Evolutionary conservation across 2,113 vertebrate genomes (phyloP).

Genomic region (Pelusios castaneus): DNA sequence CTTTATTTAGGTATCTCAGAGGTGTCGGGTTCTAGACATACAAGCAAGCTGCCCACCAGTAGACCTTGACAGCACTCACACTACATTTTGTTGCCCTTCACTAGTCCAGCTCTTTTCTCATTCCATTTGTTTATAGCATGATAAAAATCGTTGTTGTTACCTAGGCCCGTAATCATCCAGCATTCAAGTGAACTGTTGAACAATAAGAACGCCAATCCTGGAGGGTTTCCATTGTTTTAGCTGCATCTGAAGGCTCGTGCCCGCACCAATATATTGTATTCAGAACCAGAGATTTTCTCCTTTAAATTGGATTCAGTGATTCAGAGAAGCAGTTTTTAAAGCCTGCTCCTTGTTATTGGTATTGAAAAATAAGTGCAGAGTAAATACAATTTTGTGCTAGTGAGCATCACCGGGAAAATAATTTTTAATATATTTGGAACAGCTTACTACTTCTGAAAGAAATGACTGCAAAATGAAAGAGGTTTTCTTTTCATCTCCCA

Average conservation of each 20-base stretch:
- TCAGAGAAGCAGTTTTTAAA: slow-evolving; percentile 54
- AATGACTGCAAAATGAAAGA: slow-evolving; percentile 10
- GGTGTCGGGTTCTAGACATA: background rate
- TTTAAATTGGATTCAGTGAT: slow-evolving; percentile 53
- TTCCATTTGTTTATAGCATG: background rate
- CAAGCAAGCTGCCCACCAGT: background rate
- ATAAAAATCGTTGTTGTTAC: background rate
- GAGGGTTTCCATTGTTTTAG: slow-evolving; percentile 5
- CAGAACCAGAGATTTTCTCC: slow-evolving; percentile 18
- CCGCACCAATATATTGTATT: slow-evolving; percentile 22
- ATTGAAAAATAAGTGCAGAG: slow-evolving; percentile 74
- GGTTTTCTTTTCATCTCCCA: background rate
- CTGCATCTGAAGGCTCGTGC: background rate
- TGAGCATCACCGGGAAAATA: slow-evolving; percentile 48
- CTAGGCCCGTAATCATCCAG: background rate
- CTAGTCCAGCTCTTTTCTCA: background rate
- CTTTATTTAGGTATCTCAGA: background rate
- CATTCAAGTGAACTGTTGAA: background rate
- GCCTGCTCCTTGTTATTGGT: slow-evolving; percentile 54
- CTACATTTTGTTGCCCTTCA: background rate
- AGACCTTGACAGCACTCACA: background rate
- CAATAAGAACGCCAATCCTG: slow-evolving; percentile 26
- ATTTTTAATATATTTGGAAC: slow-evolving; percentile 35
- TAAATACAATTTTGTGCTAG: slow-evolving; percentile 71
- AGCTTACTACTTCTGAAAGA: slow-evolving; percentile 23